phyloP scores from a whole-genome alignment of 1,140 invertebrate species.

The Scaptomyza hsui region DNA sequence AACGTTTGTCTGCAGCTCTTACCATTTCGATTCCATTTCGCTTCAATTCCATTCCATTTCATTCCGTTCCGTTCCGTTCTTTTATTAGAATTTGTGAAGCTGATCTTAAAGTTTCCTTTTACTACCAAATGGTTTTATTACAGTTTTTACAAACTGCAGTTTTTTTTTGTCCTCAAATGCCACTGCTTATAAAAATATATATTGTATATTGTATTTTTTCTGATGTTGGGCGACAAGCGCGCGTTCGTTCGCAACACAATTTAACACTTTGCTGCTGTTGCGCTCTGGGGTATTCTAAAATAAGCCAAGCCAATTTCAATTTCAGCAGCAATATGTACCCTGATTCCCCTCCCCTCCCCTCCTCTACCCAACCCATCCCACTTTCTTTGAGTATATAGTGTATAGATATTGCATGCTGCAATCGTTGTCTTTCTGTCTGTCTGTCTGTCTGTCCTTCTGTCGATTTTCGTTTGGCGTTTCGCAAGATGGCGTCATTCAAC shows the following conservation, averaged over 20 bases:
- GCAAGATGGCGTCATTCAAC: conserved; percentile 75
- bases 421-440: conserved; percentile 9
- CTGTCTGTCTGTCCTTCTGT: too few species aligned
- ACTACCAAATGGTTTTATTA: too few species aligned
- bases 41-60: conserved; percentile 24
- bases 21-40: neutral
- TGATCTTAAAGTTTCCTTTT: too few species aligned
- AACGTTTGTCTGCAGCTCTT: conserved; percentile 32
- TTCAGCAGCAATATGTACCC: conserved; percentile 9
- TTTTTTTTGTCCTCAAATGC: conserved; percentile 24
- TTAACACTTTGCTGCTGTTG: conserved; percentile 69
- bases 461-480: conserved; percentile 32
- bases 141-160: too few species aligned
- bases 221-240: conserved; percentile 5
- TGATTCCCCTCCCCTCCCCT: neutral
- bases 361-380: neutral
- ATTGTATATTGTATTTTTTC: conserved; percentile 20
- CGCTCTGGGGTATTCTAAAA: conserved; percentile 50
- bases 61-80: conserved; percentile 24
- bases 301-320: conserved; percentile 54
- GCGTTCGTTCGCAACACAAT: conserved; percentile 64
- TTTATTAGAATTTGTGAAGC: too few species aligned
- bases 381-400: neutral
- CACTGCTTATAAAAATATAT: neutral
- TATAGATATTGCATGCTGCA: conserved; percentile 4